Base-by-base conservation (phyloP, 2,888 invertebrate species). In the Diarsia brunnea region DNA sequence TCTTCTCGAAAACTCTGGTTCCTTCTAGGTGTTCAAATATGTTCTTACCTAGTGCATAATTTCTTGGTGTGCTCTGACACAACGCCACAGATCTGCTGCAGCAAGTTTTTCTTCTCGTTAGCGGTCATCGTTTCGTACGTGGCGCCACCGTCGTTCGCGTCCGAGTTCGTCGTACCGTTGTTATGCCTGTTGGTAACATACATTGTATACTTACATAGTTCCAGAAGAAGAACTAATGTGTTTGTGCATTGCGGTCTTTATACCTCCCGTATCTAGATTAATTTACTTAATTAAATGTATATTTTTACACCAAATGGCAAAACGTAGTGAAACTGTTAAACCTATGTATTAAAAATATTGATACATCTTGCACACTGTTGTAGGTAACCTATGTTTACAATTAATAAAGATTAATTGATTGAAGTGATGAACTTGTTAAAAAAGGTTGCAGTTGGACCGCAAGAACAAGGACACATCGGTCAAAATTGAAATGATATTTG, bases 11-110 rank as follows among this genome's bases (percentile, higher is more conserved):
- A 38, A 38, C 38, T 38, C 38, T 38, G 38, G 38, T 38, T 38
- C 38, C 38, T 38, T 38, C 38, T 38, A 38, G 38, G 38, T 38
- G 38, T 38, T 38, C 38, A 38, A 38, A 38, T 4, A 38, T 38
- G 0, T 38, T 38, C 38, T 38, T 86, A 96, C 96, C 98, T 96
- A 12, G 98, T 98, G 88, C 98, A 98, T 88, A 98, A 94, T 88
- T 98, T 98, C 90, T 97, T 98, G 0, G 98, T 98, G 87, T 98
- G 98, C 84, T 98, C 98, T 0, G 98, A 98, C 10, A 98, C 97
- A 0, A 98, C 98, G 1, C 98, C 98, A 90, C 98, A 98, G n/a
- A 97, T 98, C 93, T 97, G 97, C 19, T 97, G 94, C 38, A 98
- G 92, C 16, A 98, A 91, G 51, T 97, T 97, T 85, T 97, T 97